A percentile compares a stretch with the other conserved stretches of the same genome.
phyloP scores from a whole-genome alignment of 1,140 invertebrate species.

The Luehdorfia chinensis region DNA sequence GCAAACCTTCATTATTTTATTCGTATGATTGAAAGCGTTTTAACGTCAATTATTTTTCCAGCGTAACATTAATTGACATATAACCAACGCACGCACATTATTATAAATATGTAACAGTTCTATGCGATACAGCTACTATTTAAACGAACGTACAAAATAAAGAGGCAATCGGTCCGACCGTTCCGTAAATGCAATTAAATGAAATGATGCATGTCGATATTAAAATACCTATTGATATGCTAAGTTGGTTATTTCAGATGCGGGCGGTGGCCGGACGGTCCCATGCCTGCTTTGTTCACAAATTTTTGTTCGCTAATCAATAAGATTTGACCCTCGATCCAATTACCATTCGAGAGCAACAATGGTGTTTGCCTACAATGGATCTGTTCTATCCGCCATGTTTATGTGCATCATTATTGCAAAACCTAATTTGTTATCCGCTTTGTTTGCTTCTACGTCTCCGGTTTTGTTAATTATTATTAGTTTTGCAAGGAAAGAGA shows the following conservation, averaged over 20 bases:
- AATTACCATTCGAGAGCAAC: conserved; percentile 50
- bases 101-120: conserved; percentile 54
- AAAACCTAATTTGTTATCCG: background rate
- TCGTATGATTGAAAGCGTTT: conserved; percentile 50
- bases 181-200: conserved; percentile 69
- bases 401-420: conserved; percentile 15
- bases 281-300: conserved; percentile 51
- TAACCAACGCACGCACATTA: conserved; percentile 40
- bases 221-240: conserved; percentile 73
- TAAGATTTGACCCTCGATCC: conserved; percentile 57
- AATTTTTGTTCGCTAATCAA: conserved; percentile 68
- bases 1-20: conserved; percentile 48
- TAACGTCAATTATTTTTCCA: conserved; percentile 63
- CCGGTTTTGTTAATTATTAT: background rate
- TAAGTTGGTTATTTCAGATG: conserved; percentile 57
- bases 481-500: too few species aligned
- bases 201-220: conserved; percentile 71
- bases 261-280: conserved; percentile 47
- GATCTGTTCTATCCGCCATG: conserved; percentile 28
- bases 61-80: conserved; percentile 63
- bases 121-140: background rate
- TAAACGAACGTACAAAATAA: conserved; percentile 32
- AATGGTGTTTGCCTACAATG: conserved; percentile 44
- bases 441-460: background rate
- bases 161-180: conserved; percentile 25